Conservation (phyloP, 2,888 invertebrate genomes). For the Acleris emargana region DNA sequence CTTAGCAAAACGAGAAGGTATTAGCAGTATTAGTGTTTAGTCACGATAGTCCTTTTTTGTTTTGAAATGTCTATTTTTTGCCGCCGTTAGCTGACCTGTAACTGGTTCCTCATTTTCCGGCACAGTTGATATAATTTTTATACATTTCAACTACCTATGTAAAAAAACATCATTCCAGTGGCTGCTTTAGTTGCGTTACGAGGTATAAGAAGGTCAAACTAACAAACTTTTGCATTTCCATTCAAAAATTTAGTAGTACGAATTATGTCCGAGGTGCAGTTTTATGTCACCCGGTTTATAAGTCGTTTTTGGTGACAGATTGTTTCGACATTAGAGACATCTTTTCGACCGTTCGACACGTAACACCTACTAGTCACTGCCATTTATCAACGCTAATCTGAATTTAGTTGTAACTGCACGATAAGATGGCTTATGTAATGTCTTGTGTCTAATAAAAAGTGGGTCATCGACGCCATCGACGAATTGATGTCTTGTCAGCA, state of each 20-base stretch:
- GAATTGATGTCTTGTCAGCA: conserved; percentile 38
- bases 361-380: conserved; percentile 43
- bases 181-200: too few relatives aligned
- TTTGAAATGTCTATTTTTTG: too few relatives aligned
- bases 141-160: too few relatives aligned
- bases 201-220: too few relatives aligned
- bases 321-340: conserved; percentile 46
- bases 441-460: conserved; percentile 59
- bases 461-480: conserved; percentile 45
- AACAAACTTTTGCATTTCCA: too few relatives aligned
- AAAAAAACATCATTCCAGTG: too few relatives aligned
- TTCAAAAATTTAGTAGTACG: too few relatives aligned
- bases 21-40: conserved; percentile 1
- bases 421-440: conserved; percentile 46
- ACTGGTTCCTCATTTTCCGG: too few relatives aligned
- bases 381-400: conserved; percentile 52
- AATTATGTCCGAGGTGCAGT: too few relatives aligned
- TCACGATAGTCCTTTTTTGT: neutral
- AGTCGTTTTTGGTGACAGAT: conserved; percentile 30
- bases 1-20: neutral
- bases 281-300: too few relatives aligned
- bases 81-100: too few relatives aligned
- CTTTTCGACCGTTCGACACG: conserved; percentile 41
- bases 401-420: conserved; percentile 43
- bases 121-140: too few relatives aligned